phyloP scores from a whole-genome alignment of 2,113 vertebrate species.

The Chrysemys picta region DNA sequence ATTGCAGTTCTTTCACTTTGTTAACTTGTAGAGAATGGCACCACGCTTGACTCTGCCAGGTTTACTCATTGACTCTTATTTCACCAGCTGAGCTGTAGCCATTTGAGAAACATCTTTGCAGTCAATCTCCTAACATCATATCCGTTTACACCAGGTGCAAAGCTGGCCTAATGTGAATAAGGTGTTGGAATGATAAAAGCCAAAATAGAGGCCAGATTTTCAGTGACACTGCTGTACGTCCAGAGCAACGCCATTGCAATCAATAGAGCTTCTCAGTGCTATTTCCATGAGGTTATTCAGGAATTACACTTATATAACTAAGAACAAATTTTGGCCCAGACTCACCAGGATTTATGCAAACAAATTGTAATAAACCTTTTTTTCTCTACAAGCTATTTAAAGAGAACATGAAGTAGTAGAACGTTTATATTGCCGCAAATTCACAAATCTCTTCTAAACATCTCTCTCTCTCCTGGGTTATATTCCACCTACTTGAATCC shows the following conservation, averaged over 20 bases:
- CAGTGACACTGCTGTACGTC: background rate
- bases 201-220: conserved; percentile 4
- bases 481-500: background rate
- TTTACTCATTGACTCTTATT: background rate
- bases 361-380: conserved; percentile 4
- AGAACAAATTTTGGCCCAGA: conserved; percentile 8
- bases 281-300: background rate
- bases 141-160: conserved; percentile 3
- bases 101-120: too few relatives aligned
- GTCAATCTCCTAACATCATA: background rate
- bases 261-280: background rate
- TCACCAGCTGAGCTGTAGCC: too few relatives aligned
- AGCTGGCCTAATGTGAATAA: background rate
- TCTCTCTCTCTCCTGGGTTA: background rate
- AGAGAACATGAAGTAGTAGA: background rate
- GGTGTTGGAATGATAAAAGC: conserved; percentile 16
- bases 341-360: background rate
- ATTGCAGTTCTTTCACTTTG: background rate
- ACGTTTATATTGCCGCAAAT: background rate
- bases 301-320: background rate
- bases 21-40: background rate
- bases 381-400: background rate
- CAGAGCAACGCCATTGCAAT: conserved; percentile 28
- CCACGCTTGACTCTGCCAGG: background rate
- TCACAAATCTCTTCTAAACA: background rate